Evolutionary conservation across 2,888 invertebrate genomes (phyloP).

Genomic region (Drepana falcataria): DNA sequence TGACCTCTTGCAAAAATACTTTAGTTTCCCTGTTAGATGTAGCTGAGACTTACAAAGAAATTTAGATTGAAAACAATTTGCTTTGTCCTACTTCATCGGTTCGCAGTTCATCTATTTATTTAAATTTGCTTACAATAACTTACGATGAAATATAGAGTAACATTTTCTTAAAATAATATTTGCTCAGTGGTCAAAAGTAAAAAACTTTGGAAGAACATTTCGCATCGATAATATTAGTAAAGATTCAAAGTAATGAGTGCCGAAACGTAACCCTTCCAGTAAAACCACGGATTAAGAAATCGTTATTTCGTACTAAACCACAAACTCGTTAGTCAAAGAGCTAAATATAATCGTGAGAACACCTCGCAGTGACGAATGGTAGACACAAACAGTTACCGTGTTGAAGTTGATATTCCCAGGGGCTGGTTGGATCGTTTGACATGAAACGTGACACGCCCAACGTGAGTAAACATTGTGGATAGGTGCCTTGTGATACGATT

Average conservation of each 20-base stretch:
- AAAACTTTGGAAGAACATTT: too few relatives aligned
- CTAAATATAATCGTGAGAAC: conserved; percentile 24
- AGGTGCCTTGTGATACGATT: neutral
- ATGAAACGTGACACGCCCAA: conserved; percentile 27
- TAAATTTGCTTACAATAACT: too few relatives aligned
- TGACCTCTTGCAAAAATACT: too few relatives aligned
- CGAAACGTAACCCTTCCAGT: conserved; percentile 1
- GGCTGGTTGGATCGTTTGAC: conserved; percentile 12
- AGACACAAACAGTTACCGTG: neutral
- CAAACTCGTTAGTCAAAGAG: conserved; percentile 14
- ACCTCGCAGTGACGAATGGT: conserved; percentile 9
- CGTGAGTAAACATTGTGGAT: conserved; percentile 19
- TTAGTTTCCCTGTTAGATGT: too few relatives aligned
- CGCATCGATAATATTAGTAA: neutral
- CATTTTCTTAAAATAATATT: too few relatives aligned
- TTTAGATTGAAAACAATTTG: too few relatives aligned
- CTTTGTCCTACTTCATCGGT: too few relatives aligned
- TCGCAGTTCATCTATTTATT: too few relatives aligned
- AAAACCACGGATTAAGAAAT: too few relatives aligned
- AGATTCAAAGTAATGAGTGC: neutral
- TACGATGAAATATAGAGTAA: too few relatives aligned
- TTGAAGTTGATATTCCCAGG: conserved; percentile 10
- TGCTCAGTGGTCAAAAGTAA: too few relatives aligned
- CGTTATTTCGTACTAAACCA: conserved; percentile 7
- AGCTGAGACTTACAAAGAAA: too few relatives aligned